Evolutionary conservation across 2,113 vertebrate species (phyloP).

Genomic region (Chamaea fasciata): DNA sequence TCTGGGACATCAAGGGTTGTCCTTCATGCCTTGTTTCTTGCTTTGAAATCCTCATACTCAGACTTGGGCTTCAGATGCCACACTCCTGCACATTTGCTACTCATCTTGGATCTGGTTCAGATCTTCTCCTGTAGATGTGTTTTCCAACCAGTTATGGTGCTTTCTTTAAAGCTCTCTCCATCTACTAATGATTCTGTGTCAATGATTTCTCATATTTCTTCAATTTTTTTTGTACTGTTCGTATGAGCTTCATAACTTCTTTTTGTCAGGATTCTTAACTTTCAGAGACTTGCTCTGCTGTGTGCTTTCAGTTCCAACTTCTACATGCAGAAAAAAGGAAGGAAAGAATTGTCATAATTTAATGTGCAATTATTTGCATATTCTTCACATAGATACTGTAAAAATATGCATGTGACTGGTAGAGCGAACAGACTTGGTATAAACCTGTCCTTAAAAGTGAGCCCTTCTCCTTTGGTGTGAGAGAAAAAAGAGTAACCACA

Average conservation of each 20-base stretch:
- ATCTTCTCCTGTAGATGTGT: background rate
- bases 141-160: background rate
- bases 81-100: fast-evolving
- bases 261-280: background rate
- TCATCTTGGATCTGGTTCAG: background rate
- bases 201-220: background rate
- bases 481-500: background rate
- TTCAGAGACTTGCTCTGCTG: background rate
- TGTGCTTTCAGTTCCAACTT: background rate
- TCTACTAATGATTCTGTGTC: background rate
- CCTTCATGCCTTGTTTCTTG: background rate
- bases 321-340: background rate
- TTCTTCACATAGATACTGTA: background rate
- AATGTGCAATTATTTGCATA: background rate
- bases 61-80: background rate
- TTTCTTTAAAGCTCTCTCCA: background rate
- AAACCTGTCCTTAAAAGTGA: background rate
- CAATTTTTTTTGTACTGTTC: background rate
- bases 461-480: background rate
- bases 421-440: background rate
- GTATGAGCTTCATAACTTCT: background rate
- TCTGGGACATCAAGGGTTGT: background rate
- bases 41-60: background rate
- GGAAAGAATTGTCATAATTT: background rate
- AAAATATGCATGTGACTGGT: background rate